Conservation (phyloP, 2,888 invertebrate species). For the Sphecodes monilicornis region DNA sequence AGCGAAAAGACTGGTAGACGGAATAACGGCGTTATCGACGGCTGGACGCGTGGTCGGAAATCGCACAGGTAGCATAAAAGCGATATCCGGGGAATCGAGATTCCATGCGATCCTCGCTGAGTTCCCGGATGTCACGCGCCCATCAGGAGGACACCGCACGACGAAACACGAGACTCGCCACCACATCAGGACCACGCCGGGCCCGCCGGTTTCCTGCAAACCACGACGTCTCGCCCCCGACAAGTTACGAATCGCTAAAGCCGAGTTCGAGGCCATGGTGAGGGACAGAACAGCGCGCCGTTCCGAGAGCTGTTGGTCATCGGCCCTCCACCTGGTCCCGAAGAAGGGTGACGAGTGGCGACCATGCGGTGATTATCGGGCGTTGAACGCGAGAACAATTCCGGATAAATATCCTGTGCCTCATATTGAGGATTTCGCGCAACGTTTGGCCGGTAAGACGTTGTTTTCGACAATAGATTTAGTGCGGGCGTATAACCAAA, state of each 20-base stretch:
- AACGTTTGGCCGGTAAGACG: not conserved
- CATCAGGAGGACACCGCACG: constrained; percentile 23
- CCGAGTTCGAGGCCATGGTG: too few species aligned
- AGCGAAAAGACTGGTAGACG: constrained; percentile 32
- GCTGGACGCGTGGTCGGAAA: not conserved
- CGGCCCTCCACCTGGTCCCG: constrained; percentile 30
- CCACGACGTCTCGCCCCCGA: too few species aligned
- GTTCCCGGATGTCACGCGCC: constrained; percentile 37
- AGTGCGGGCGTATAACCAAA: constrained; percentile 28
- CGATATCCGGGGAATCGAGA: too few species aligned
- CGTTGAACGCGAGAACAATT: not conserved
- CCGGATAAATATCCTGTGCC: not conserved
- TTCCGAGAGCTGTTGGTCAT: constrained; percentile 38
- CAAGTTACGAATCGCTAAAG: too few species aligned
- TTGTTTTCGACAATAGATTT: not conserved
- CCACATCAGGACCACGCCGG: too few species aligned
- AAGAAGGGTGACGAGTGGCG: too few species aligned
- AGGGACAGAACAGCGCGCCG: not conserved
- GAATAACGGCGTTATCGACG: constrained; percentile 6
- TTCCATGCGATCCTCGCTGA: too few species aligned
- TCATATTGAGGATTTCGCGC: not conserved
- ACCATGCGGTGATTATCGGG: constrained; percentile 44
- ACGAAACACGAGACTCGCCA: not conserved
- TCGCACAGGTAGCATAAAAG: too few species aligned
- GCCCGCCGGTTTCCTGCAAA: too few species aligned